Conservation (phyloP, 2,888 invertebrate genomes). For the Invenusta paracnida region DNA sequence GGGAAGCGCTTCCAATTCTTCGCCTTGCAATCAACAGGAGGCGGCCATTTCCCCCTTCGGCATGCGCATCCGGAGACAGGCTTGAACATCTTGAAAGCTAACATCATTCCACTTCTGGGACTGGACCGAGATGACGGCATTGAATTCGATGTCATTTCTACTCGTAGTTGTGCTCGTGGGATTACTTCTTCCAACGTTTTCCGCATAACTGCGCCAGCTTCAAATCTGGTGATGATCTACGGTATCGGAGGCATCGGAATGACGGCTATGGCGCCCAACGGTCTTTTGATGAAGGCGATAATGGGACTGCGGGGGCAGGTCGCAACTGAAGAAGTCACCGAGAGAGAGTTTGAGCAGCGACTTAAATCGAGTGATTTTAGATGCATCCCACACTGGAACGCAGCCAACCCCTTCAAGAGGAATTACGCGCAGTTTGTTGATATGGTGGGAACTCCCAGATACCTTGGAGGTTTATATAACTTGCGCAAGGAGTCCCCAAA, state of each 20-base stretch:
- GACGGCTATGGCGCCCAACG: not conserved
- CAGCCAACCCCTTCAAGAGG: not conserved
- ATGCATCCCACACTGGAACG: not conserved
- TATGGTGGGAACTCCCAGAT: too few species aligned
- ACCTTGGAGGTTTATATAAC: too few species aligned
- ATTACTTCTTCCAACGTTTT: not conserved
- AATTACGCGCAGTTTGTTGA: not conserved
- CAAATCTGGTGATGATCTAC: not conserved
- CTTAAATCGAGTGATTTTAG: not conserved
- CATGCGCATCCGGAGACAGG: not conserved
- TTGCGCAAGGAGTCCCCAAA: too few species aligned
- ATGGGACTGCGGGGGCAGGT: not conserved
- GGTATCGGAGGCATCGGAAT: not conserved
- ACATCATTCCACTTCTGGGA: not conserved
- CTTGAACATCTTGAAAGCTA: not conserved
- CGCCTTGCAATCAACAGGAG: not conserved
- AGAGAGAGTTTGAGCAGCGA: not conserved
- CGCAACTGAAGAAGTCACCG: not conserved
- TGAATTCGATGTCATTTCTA: not conserved
- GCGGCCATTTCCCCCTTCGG: not conserved
- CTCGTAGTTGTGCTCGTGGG: not conserved
- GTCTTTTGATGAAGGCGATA: not conserved
- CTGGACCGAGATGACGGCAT: not conserved
- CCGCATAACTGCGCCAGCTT: not conserved
- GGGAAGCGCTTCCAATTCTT: not conserved